These are phyloP conservation scores for Galeopterus variegatus DNA, from an alignment of 2,113 vertebrate genomes.

Conservation along the genomic window DNA sequence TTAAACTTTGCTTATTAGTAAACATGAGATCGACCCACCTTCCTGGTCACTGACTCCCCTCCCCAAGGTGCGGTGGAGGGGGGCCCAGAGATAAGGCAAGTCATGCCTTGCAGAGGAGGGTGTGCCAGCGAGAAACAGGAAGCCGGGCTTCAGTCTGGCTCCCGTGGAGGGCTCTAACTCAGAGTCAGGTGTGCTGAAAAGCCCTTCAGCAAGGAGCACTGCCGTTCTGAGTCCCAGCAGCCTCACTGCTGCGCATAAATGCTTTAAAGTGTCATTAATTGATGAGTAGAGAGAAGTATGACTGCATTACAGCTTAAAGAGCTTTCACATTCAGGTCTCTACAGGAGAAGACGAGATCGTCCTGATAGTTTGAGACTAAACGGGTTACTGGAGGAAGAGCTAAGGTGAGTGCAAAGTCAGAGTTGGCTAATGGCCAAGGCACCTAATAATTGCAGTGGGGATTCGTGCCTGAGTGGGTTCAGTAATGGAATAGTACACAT, in stretches of 20 bases:
- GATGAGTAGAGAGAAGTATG: slow-evolving; percentile 89
- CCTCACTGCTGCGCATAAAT: slow-evolving; percentile 24
- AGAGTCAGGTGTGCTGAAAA: slow-evolving; percentile 88
- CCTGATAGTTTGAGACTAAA: slow-evolving; percentile 92
- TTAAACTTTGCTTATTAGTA: background rate
- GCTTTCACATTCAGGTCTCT: slow-evolving; percentile 95
- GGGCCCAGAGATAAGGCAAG: slow-evolving; percentile 88
- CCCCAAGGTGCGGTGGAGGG: slow-evolving; percentile 90
- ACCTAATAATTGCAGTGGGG: background rate
- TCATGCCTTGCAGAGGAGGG: slow-evolving; percentile 88
- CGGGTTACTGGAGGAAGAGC: slow-evolving; percentile 86
- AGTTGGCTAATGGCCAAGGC: background rate
- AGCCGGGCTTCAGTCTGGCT: slow-evolving; percentile 81
- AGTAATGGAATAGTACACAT: background rate
- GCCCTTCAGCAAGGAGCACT: slow-evolving; percentile 49
- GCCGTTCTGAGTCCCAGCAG: slow-evolving; percentile 82
- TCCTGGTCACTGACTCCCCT: slow-evolving; percentile 8
- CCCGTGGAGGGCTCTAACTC: slow-evolving; percentile 77
- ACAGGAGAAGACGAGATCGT: slow-evolving; percentile 95
- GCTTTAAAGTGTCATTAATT: slow-evolving; percentile 15
- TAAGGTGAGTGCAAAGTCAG: slow-evolving; percentile 91
- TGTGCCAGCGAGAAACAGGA: slow-evolving; percentile 90
- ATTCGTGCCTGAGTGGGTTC: background rate
- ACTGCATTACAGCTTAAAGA: slow-evolving; percentile 95
- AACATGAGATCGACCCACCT: background rate